Base-by-base conservation (phyloP, 2,797 vertebrate species). In the Anguilla megastoma region DNA sequence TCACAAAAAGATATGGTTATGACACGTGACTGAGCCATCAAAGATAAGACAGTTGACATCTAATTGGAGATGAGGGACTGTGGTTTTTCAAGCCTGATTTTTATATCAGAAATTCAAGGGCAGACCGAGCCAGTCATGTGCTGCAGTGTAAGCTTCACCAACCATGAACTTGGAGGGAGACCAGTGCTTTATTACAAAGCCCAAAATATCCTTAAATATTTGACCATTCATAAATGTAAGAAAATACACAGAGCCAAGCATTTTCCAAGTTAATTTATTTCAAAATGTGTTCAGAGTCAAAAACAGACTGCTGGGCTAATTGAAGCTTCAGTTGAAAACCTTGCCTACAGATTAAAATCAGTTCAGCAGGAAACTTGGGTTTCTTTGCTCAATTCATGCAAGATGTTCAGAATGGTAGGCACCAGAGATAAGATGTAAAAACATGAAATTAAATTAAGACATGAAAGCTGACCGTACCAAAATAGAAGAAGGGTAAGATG, bases 241-340 rank as follows among this genome's bases (percentile, higher is more conserved):
- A 84, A 82, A 8, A 24, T 33, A 36, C 30, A 52, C 9, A 84
- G 48, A 84, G 3, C 12, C 33, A 76, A 33, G 16, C 2, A n/a
- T 93, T 94, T 92, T 87, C 93, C 91, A 93, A 91, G 89, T 93
- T 90, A 94, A 88, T 93, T 96, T 96, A 95, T 95, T 96, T 94
- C 94, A 95, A 95, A 95, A 94, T 94, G 93, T 88, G 2, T 60
- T 87, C 92, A 93, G 95, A 95, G 90, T 94, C 90, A 90, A 91
- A 90, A 91, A 90, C 89, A 91, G 88, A 94, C 93, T 88, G 89
- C 89, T 93, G 93, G 93, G 93, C 89, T 94, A 92, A 91, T 94
- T 94, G 94, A 90, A 90, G 94, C 92, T 91, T 90, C 84, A 74
- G 86, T 87, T 54, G 52, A 88, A 48, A 58, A 45, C 86, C 52